Evolutionary conservation across 2,888 invertebrate species (phyloP).

Genomic region (Trachelus iudaicus): DNA sequence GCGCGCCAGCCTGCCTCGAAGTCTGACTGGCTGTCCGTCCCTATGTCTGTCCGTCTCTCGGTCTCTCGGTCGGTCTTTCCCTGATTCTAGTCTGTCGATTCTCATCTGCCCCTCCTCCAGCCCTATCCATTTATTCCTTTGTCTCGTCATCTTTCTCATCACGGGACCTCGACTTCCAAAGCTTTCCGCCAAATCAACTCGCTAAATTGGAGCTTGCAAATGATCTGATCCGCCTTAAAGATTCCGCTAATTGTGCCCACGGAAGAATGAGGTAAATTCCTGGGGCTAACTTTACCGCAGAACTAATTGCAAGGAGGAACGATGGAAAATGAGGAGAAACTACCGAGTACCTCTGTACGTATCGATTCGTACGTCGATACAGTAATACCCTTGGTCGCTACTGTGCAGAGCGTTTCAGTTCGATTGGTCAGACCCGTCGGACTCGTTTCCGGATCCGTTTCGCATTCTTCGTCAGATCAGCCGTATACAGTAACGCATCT

Average conservation of each 20-base stretch:
- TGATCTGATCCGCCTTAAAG: slow-evolving; percentile 57
- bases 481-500: not conserved
- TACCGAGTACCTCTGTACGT: slow-evolving; percentile 7
- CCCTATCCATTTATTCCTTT: slow-evolving; percentile 30
- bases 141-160: slow-evolving; percentile 30
- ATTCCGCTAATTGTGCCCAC: slow-evolving; percentile 50
- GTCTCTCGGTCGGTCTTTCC: slow-evolving; percentile 16
- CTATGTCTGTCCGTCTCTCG: not conserved
- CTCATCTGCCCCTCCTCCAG: not conserved
- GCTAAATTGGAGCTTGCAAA: slow-evolving; percentile 56
- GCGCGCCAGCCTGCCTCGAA: slow-evolving; percentile 20
- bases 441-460: not conserved
- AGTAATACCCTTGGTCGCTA: not conserved
- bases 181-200: slow-evolving; percentile 48
- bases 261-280: slow-evolving; percentile 16
- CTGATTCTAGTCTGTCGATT: not conserved
- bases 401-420: not conserved
- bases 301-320: slow-evolving; percentile 34
- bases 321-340: slow-evolving; percentile 19
- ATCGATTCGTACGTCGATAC: not conserved
- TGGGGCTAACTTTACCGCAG: slow-evolving; percentile 25
- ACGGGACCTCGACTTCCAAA: slow-evolving; percentile 24
- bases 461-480: not conserved
- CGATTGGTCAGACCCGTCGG: not conserved
- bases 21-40: slow-evolving; percentile 22